Evolutionary conservation across 2,113 vertebrate species (phyloP).

Genomic region (Sula dactylatra): DNA sequence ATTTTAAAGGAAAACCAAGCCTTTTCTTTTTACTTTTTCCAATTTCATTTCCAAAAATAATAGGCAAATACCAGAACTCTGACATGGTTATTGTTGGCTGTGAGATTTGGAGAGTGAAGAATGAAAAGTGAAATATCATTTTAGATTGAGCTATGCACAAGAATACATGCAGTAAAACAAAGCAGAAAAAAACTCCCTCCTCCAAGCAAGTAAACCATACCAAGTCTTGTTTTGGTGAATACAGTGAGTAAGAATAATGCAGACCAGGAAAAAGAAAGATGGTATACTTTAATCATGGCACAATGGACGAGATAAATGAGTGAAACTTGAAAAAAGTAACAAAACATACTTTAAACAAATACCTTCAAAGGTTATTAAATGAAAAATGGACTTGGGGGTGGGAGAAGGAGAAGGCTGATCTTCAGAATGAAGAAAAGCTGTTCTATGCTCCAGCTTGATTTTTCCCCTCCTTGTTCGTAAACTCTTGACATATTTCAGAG

Average conservation of each 20-base stretch:
- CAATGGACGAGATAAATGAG: neutral
- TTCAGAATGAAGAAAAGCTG: neutral
- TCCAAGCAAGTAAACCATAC: neutral
- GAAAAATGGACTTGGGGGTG: neutral
- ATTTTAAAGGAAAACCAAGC: neutral
- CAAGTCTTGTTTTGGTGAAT: neutral
- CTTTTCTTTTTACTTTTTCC: neutral
- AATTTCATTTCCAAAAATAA: neutral
- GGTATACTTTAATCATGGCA: neutral
- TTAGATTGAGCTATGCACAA: neutral
- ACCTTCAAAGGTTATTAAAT: neutral
- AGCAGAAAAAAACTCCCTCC: neutral
- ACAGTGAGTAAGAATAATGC: neutral
- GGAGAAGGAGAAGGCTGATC: neutral
- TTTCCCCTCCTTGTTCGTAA: neutral
- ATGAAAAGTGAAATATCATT: neutral
- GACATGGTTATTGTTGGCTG: neutral
- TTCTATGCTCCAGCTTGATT: neutral
- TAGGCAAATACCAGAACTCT: neutral
- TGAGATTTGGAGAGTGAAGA: neutral
- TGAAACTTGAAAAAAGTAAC: neutral
- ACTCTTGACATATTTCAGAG: neutral
- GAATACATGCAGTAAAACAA: neutral
- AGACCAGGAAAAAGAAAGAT: neutral
- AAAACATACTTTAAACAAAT: neutral